Evolutionary conservation across 2,888 invertebrate genomes (phyloP).

Genomic region (Diploptera punctata): DNA sequence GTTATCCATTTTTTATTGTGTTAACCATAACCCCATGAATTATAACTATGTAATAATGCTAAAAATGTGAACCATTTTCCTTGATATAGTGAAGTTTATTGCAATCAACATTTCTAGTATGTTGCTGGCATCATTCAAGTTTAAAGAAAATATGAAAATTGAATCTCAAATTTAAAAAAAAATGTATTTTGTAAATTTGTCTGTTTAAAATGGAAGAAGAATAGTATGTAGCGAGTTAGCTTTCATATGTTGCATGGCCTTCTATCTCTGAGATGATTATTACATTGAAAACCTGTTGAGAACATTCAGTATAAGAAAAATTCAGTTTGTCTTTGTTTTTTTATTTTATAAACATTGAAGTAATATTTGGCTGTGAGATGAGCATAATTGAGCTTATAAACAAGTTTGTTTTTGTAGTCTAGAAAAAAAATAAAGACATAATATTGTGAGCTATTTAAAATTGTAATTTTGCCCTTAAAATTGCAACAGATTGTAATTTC

Average conservation of each 20-base stretch:
- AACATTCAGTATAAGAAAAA: background rate
- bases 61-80: too few species aligned
- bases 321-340: background rate
- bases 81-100: too few species aligned
- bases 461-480: too few species aligned
- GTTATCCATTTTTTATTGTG: too few species aligned
- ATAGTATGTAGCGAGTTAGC: slow-evolving; percentile 11
- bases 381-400: slow-evolving; percentile 25
- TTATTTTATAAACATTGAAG: slow-evolving; percentile 23
- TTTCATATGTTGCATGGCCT: slow-evolving; percentile 26
- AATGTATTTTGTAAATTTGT: slow-evolving; percentile 26
- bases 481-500: too few species aligned
- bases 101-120: too few species aligned
- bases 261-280: background rate
- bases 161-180: slow-evolving; percentile 31
- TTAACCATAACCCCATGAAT: too few species aligned
- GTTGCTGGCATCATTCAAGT: too few species aligned
- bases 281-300: background rate
- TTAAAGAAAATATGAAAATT: slow-evolving; percentile 16
- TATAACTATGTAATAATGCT: too few species aligned
- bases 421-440: slow-evolving; percentile 26
- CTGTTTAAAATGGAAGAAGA: slow-evolving; percentile 18
- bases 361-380: slow-evolving; percentile 29
- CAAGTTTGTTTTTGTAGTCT: too few species aligned
- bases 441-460: slow-evolving; percentile 12